phyloP scores from a whole-genome alignment of 2,888 invertebrate genomes.

The Latrodectus hesperus region DNA sequence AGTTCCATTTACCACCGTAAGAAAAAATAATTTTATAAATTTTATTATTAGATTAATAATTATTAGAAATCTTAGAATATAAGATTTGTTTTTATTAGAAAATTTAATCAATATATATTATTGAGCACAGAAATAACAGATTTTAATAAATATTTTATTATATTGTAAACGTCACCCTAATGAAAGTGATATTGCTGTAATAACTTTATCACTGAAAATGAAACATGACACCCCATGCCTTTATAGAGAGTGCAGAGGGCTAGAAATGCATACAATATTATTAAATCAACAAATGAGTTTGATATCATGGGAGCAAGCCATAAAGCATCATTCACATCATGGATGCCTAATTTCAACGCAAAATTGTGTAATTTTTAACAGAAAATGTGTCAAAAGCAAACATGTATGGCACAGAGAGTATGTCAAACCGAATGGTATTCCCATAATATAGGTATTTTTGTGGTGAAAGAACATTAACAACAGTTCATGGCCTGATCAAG shows the following conservation, averaged over 20 bases:
- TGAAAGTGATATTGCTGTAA: neutral
- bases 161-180: neutral
- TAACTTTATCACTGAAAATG: neutral
- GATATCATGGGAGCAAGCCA: neutral
- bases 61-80: too few relatives aligned
- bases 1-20: too few relatives aligned
- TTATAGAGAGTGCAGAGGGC: neutral
- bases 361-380: neutral
- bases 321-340: neutral
- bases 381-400: neutral
- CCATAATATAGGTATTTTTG: neutral
- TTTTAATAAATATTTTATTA: too few relatives aligned
- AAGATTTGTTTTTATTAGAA: too few relatives aligned
- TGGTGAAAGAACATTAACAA: neutral
- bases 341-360: neutral
- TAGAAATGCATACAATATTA: neutral
- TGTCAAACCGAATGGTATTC: neutral
- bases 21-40: too few relatives aligned
- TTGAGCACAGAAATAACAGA: too few relatives aligned
- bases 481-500: neutral
- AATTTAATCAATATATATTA: too few relatives aligned
- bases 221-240: neutral
- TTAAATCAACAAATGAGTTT: neutral
- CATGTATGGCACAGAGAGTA: neutral
- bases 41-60: too few relatives aligned